Evolutionary conservation across 2,797 vertebrate genomes (phyloP).

Genomic region (Cottoperca gobio): DNA sequence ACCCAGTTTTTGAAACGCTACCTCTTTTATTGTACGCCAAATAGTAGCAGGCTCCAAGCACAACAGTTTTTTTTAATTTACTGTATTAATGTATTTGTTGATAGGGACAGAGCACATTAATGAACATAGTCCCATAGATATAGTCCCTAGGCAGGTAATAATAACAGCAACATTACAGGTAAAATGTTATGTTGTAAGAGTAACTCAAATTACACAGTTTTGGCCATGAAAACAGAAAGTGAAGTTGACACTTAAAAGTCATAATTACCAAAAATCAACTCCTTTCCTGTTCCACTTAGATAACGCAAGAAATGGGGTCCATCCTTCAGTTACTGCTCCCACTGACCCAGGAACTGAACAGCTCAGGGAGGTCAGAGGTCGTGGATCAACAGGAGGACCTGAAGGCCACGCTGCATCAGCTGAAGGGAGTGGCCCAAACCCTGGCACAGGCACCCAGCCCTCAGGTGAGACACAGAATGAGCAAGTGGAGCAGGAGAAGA

Average conservation of each 20-base stretch:
- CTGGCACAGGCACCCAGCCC: constrained; percentile 60
- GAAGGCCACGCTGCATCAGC: constrained; percentile 64
- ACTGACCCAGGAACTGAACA: constrained; percentile 60
- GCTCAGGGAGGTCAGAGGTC: constrained; percentile 20
- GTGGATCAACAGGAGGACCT: constrained; percentile 59
- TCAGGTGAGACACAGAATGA: constrained; percentile 72
- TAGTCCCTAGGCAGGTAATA: too few relatives aligned
- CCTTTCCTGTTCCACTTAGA: constrained; percentile 43
- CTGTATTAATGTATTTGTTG: too few relatives aligned
- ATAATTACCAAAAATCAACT: not conserved
- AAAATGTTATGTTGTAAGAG: not conserved
- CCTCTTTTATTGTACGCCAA: not conserved
- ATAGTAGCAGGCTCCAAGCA: constrained; percentile 1
- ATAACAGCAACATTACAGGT: too few relatives aligned
- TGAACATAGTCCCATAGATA: too few relatives aligned
- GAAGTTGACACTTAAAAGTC: not conserved
- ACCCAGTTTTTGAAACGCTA: not conserved
- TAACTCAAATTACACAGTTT: not conserved
- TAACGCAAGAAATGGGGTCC: constrained; percentile 71
- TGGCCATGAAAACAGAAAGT: not conserved
- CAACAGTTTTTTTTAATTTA: not conserved
- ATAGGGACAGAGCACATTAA: too few relatives aligned
- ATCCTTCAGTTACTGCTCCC: constrained; percentile 75
- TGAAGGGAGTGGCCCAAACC: constrained; percentile 77
- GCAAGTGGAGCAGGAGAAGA: constrained; percentile 1